Evolutionary conservation across 2,113 vertebrate species (phyloP).

Genomic region (Eulacestoma nigropectus): DNA sequence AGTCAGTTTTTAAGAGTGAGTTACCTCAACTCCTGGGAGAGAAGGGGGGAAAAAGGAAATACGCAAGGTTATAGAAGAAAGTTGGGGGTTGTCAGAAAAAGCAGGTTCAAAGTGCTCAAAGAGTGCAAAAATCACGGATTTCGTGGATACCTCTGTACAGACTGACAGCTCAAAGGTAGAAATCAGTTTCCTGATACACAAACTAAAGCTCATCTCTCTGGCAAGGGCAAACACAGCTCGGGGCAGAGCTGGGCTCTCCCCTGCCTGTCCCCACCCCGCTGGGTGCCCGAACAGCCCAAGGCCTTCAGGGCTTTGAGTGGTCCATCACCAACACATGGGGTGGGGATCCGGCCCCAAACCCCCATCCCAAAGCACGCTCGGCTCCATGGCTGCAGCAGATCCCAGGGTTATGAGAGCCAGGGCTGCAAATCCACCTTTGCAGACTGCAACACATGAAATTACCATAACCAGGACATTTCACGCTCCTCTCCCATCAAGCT

Average conservation of each 20-base stretch:
- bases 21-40: neutral
- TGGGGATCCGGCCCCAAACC: neutral
- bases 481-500: slow-evolving; percentile 57
- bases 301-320: neutral
- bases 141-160: accelerated
- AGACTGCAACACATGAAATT: slow-evolving; percentile 3
- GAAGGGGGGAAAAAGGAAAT: neutral
- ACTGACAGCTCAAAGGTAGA: neutral
- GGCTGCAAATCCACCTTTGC: slow-evolving; percentile 14
- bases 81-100: neutral
- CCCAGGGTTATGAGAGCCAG: neutral
- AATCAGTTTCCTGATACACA: neutral
- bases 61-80: neutral
- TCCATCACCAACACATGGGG: accelerated
- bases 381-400: neutral
- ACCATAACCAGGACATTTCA: slow-evolving; percentile 51
- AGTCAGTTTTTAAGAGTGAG: slow-evolving; percentile 39
- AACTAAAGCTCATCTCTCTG: neutral
- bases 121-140: neutral
- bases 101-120: neutral
- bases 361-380: neutral
- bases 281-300: neutral
- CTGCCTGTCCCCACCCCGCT: neutral
- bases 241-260: neutral
- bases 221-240: neutral